Conservation (phyloP, 1,140 invertebrate species). For the Drosophila baimaii region DNA sequence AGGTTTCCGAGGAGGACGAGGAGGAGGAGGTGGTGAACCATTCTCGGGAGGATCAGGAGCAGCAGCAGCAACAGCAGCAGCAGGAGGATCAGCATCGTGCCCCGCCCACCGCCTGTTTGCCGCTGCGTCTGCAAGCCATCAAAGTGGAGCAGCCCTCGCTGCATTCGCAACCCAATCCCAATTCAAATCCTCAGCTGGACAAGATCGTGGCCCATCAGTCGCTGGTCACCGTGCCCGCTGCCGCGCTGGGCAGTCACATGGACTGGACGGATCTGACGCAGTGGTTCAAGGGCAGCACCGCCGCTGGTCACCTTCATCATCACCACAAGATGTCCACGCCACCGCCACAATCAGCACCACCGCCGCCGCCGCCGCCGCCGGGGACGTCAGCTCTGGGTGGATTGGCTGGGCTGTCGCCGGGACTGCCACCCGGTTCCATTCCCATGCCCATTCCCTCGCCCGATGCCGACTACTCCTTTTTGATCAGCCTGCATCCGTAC, state of each 20-base stretch:
- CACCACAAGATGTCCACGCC: conserved; percentile 31
- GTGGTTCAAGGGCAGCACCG: conserved; percentile 53
- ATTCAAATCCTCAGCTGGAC: conserved; percentile 17
- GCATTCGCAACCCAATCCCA: background rate
- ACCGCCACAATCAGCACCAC: no score
- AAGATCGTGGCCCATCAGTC: conserved; percentile 56
- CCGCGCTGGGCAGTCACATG: conserved; percentile 56
- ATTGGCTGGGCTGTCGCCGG: background rate
- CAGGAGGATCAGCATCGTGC: background rate
- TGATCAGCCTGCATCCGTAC: conserved; percentile 80
- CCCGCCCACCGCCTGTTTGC: conserved; percentile 30
- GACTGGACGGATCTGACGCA: conserved; percentile 64
- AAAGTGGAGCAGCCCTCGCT: conserved; percentile 56
- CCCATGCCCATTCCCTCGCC: conserved; percentile 25
- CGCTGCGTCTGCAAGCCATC: conserved; percentile 64
- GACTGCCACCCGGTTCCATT: conserved; percentile 17
- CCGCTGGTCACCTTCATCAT: conserved; percentile 16
- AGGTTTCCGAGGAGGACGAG: conserved; percentile 44
- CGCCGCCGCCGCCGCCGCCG: conserved; percentile 32
- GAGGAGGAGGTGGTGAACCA: conserved; percentile 13
- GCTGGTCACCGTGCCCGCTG: conserved; percentile 59
- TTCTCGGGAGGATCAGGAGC: background rate
- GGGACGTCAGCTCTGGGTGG: conserved; percentile 5
- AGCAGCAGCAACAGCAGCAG: background rate
- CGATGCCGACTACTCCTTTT: conserved; percentile 77